Evolutionary conservation across 1,140 invertebrate species (phyloP), one percentile per base, ranked within the genome.

Genomic region (Schlechtendalia chinensis): DNA sequence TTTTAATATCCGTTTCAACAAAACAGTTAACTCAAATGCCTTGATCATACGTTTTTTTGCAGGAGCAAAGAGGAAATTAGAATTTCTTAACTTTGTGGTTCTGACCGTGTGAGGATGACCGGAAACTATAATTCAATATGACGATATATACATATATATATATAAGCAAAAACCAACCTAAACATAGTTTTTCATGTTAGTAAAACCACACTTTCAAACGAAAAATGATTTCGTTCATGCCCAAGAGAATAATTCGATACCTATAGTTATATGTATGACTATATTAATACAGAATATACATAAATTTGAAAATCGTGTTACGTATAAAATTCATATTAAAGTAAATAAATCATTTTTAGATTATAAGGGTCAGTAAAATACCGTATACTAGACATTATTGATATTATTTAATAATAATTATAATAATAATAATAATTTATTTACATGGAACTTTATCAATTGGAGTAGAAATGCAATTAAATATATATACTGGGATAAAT

Each of bases 1-100:
- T 22, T 67, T 39, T 32, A 67, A 67, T 67, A 67, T 67, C 65
- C 65, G 65, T 67, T 67, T 67, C 12, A 67, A 45, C 65, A 3
- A 47, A 67, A 67, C 19, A n/a, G n/a, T 67, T 22, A 11, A 47
- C 65, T 45, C n/a, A 1, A n/a, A 56, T 14, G 12, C 11, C 5
- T 67, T 67, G 65, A 67, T 32, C 65, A 22, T 12, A 1, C 14
- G 32, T 45, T 12, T 11, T n/a, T 11, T 0, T 27, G 11, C 27
- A 19, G 10, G 1, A 63, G 16, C 27, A 3, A 14, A 5, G 5
- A 67, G 65, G 65, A 67, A 67, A 67, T 67, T 67, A 39, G 32
- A 67, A 67, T 67, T 39, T 67, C 65, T 47, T 67, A 47, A 67
- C 39, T 56, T 56, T 67, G n/a, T 22, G 39, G 65, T 39, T 19